These are phyloP conservation scores for Catonia carolina DNA, from an alignment of 2,888 invertebrate genomes.

Conservation along the genomic window DNA sequence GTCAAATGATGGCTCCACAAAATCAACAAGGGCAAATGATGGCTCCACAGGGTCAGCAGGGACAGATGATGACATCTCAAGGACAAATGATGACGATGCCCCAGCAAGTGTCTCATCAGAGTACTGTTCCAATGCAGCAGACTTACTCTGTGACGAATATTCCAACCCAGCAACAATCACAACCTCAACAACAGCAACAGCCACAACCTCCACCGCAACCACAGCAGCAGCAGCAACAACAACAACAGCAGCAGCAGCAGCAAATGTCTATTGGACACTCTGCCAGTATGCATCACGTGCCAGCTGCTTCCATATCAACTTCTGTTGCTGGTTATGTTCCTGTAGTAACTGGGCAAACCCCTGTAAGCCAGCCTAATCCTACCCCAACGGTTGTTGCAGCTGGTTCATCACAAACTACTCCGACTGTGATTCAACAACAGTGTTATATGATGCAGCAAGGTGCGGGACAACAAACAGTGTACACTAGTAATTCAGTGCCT, in stretches of 20 bases:
- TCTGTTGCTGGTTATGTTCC: constrained; percentile 25
- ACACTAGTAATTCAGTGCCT: constrained; percentile 22
- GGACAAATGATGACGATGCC: constrained; percentile 22
- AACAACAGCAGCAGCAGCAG: constrained; percentile 29
- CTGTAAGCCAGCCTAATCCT: constrained; percentile 21
- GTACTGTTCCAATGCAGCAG: constrained; percentile 39
- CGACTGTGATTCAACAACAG: background rate
- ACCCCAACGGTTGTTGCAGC: constrained; percentile 22
- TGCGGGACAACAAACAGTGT: constrained; percentile 11
- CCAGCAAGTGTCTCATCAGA: constrained; percentile 17
- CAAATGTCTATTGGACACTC: constrained; percentile 27
- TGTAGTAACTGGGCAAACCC: constrained; percentile 21
- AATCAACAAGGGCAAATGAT: constrained; percentile 1
- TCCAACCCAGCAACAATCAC: constrained; percentile 37
- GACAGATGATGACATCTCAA: constrained; percentile 20
- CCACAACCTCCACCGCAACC: constrained; percentile 45
- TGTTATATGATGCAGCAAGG: background rate
- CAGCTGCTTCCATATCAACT: constrained; percentile 25
- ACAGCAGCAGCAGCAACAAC: constrained; percentile 29
- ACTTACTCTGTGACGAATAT: constrained; percentile 32
- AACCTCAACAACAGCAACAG: constrained; percentile 42
- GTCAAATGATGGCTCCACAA: constrained; percentile 4
- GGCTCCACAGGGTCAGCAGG: background rate
- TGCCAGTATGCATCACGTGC: constrained; percentile 23
- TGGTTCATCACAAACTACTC: background rate